Evolutionary conservation across 2,888 invertebrate genomes (phyloP).

Genomic region (Vesta saturnalis): DNA sequence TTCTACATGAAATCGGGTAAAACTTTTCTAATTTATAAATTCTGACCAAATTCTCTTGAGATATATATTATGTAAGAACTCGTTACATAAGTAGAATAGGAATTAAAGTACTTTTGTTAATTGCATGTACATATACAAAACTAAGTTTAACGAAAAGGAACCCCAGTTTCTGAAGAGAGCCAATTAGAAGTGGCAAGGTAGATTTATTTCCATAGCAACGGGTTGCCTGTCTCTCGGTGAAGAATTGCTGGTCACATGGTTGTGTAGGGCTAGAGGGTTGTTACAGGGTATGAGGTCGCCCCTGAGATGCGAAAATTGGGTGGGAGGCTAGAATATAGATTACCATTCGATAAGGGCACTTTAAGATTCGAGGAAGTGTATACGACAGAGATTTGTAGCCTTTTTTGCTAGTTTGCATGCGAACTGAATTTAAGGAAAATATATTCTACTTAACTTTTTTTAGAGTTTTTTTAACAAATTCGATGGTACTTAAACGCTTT

Average conservation of each 20-base stretch:
- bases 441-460: constrained; percentile 37
- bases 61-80: constrained; percentile 24
- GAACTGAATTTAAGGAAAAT: constrained; percentile 40
- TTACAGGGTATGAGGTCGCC: constrained; percentile 37
- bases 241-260: constrained; percentile 61
- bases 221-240: constrained; percentile 61
- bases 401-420: constrained; percentile 45
- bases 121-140: constrained; percentile 37
- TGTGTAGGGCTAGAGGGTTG: constrained; percentile 46
- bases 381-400: constrained; percentile 52
- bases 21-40: constrained; percentile 14
- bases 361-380: constrained; percentile 55
- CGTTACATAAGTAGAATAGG: constrained; percentile 19
- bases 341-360: constrained; percentile 53
- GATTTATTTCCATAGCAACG: constrained; percentile 64
- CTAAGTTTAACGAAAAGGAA: constrained; percentile 38
- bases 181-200: constrained; percentile 63
- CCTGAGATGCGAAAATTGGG: constrained; percentile 41
- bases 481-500: neutral
- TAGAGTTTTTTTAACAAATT: constrained; percentile 10
- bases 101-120: constrained; percentile 31
- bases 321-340: constrained; percentile 51
- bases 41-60: constrained; percentile 7
- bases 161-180: constrained; percentile 55
- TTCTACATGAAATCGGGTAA: constrained; percentile 4